A percentile compares a stretch with the other conserved stretches of the same genome.
These are phyloP conservation scores for Perca schrenkii DNA, from an alignment of 2,113 vertebrate species.

Conservation along the genomic window DNA sequence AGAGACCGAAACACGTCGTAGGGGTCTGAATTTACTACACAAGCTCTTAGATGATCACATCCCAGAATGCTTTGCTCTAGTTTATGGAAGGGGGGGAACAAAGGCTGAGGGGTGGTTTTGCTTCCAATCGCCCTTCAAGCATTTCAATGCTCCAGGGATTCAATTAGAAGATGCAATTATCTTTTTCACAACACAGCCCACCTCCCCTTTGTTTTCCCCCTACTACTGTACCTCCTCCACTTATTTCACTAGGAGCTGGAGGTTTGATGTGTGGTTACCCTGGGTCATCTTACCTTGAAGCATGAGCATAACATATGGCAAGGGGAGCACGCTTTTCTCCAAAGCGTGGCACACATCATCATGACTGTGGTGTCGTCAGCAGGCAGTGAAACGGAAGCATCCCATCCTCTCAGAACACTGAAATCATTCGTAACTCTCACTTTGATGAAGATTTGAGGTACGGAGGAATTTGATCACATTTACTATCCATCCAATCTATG, in stretches of 20 bases:
- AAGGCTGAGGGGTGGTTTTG: constrained; percentile 60
- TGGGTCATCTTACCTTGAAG: not conserved
- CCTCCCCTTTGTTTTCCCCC: constrained; percentile 35
- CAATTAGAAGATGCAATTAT: constrained; percentile 83
- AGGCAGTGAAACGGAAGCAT: not conserved
- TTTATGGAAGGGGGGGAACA: constrained; percentile 47
- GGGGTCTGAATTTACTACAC: constrained; percentile 3
- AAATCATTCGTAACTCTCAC: no score
- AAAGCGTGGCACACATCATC: not conserved
- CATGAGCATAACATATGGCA: not conserved
- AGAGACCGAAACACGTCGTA: constrained; percentile 1
- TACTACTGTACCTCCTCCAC: constrained; percentile 10
- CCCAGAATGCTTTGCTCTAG: constrained; percentile 39
- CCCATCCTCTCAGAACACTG: no score
- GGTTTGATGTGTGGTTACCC: constrained; percentile 3
- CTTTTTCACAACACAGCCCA: constrained; percentile 55
- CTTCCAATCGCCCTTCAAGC: constrained; percentile 69
- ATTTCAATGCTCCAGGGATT: constrained; percentile 74
- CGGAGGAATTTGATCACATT: not conserved
- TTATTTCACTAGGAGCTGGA: constrained; percentile 26
- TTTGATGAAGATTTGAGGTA: not conserved
- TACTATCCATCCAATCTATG: not conserved
- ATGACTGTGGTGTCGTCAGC: not conserved
- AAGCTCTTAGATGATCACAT: constrained; percentile 1
- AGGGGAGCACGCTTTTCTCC: not conserved